Evolutionary conservation across 2,797 vertebrate species (phyloP).

Genomic region (Rallus crepitans): DNA sequence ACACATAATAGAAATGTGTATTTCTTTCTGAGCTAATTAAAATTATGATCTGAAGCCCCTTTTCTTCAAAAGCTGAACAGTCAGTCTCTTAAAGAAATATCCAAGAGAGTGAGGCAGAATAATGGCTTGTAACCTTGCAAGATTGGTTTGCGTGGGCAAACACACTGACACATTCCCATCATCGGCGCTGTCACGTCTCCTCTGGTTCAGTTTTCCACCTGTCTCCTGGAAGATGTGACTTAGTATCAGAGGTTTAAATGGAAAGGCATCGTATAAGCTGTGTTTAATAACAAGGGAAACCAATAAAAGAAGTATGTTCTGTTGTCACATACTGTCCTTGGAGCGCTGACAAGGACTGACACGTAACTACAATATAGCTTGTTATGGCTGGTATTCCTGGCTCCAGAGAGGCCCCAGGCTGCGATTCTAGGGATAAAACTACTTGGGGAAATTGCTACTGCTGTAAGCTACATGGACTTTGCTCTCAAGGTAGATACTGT

Average conservation of each 20-base stretch:
- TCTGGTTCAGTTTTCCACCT: background rate
- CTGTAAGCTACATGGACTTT: background rate
- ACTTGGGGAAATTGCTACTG: background rate
- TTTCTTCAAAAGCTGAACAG: background rate
- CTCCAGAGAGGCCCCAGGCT: background rate
- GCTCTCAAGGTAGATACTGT: rapidly evolving
- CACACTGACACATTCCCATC: background rate
- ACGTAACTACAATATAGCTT: background rate
- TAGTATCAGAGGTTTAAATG: background rate
- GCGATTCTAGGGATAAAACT: background rate
- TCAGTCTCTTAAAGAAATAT: background rate
- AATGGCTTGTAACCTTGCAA: background rate
- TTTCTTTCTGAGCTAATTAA: background rate
- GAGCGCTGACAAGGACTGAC: background rate
- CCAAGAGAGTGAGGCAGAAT: background rate
- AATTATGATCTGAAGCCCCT: background rate
- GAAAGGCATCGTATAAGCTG: background rate
- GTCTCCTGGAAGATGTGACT: background rate
- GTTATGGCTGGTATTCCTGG: background rate
- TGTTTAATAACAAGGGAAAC: background rate
- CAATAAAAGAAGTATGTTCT: background rate
- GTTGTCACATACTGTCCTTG: slow-evolving; percentile 1
- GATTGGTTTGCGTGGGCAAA: background rate
- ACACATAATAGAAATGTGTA: background rate
- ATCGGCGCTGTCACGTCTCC: background rate